Evolutionary conservation across 2,797 vertebrate genomes (phyloP).

Genomic region (Pangasius macronema): DNA sequence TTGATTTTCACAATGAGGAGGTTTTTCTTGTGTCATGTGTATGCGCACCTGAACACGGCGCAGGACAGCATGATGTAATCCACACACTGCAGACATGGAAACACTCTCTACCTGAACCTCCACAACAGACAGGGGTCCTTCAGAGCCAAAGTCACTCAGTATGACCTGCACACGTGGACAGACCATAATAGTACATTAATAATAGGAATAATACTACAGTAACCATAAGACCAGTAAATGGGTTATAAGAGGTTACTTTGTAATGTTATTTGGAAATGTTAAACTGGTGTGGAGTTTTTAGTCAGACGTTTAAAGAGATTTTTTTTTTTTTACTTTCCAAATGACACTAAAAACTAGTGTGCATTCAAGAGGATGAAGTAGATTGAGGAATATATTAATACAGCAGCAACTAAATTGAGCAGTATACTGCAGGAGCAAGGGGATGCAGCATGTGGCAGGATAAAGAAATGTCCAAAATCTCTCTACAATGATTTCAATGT

Average conservation of each 20-base stretch:
- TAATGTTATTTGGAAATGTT: background rate
- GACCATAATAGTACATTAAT: background rate
- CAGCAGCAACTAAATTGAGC: background rate
- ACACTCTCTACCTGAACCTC: slow-evolving; percentile 85
- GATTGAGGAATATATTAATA: background rate
- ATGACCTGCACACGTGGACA: slow-evolving; percentile 71
- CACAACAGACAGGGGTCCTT: slow-evolving; percentile 67
- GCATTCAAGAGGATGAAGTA: background rate
- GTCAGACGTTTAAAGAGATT: background rate
- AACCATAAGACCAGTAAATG: background rate
- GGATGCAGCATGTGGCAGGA: background rate
- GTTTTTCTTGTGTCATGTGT: background rate
- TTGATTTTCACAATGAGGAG: slow-evolving; percentile 9
- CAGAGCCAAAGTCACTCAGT: slow-evolving; percentile 63
- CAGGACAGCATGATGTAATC: slow-evolving; percentile 83
- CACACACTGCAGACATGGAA: slow-evolving; percentile 79
- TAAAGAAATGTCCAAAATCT: too few relatives aligned
- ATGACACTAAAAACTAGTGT: background rate
- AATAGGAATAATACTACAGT: background rate
- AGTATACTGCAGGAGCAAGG: background rate
- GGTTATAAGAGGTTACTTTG: background rate
- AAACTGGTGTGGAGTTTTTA: background rate
- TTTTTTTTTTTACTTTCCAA: background rate
- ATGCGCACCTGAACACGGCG: slow-evolving; percentile 70
- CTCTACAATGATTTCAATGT: background rate